phyloP scores from a whole-genome alignment of 2,797 vertebrate genomes.

The Lepidocolaptes lacrymiger region DNA sequence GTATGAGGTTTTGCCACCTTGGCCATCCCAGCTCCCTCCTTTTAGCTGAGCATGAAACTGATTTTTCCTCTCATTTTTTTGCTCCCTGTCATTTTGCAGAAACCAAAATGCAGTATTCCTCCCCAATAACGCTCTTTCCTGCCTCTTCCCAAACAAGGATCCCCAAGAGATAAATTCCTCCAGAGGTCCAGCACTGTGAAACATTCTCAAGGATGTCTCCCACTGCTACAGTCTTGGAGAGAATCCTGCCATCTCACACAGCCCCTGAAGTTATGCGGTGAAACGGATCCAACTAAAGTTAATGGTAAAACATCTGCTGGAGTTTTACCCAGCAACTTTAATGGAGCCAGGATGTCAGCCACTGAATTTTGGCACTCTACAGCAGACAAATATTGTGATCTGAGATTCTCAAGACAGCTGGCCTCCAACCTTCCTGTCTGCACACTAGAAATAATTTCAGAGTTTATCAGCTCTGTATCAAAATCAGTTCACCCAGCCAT shows the following conservation, averaged over 20 bases:
- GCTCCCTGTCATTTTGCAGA: neutral
- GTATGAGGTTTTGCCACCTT: neutral
- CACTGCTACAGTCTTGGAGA: slow-evolving; percentile 33
- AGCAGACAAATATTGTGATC: slow-evolving; percentile 65
- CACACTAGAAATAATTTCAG: slow-evolving; percentile 55
- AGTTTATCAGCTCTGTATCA: slow-evolving; percentile 61
- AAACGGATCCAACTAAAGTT: slow-evolving; percentile 59
- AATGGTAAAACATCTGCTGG: slow-evolving; percentile 69
- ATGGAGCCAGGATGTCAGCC: slow-evolving; percentile 66
- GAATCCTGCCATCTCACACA: slow-evolving; percentile 56
- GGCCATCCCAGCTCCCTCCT: neutral
- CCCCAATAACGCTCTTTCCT: neutral
- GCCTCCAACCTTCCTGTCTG: slow-evolving; percentile 66
- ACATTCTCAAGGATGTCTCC: slow-evolving; percentile 51
- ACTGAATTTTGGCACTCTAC: slow-evolving; percentile 63
- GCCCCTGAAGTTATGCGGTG: slow-evolving; percentile 51
- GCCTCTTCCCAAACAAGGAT: neutral
- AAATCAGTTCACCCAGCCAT: slow-evolving; percentile 45
- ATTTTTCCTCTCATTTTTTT: neutral
- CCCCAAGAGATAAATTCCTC: slow-evolving; percentile 53
- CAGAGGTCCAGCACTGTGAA: neutral
- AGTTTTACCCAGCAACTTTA: slow-evolving; percentile 67
- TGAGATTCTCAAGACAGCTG: slow-evolving; percentile 68
- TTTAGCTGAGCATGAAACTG: neutral
- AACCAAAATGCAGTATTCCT: neutral